phyloP scores from a whole-genome alignment of 2,797 vertebrate species.

The Salarias fasciatus region DNA sequence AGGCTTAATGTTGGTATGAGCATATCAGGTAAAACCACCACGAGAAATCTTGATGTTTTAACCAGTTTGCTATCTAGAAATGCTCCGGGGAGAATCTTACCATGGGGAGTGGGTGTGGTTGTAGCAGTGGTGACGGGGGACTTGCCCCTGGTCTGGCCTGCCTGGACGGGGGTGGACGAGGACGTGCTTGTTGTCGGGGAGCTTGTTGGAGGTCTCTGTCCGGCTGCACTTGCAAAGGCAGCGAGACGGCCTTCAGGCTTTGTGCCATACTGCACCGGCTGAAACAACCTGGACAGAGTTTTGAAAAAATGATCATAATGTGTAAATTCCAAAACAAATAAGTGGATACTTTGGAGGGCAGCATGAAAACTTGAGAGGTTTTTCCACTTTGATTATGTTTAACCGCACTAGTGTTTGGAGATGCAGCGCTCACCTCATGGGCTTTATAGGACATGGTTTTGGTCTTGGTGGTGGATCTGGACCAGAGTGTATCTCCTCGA shows the following conservation, averaged over 20 bases:
- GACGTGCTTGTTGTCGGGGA: conserved; percentile 65
- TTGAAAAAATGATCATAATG: not conserved
- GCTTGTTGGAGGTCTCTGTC: conserved; percentile 64
- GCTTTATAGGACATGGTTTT: conserved; percentile 89
- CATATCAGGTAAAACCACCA: no score
- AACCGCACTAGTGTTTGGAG: not conserved
- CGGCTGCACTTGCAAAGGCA: conserved; percentile 74
- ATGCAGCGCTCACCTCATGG: conserved; percentile 85
- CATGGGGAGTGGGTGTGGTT: conserved; percentile 81
- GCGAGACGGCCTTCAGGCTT: conserved; percentile 92
- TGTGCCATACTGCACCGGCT: conserved; percentile 91
- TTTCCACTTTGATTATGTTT: conserved; percentile 3
- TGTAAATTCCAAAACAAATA: not conserved
- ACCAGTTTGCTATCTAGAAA: not conserved
- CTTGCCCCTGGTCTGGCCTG: conserved; percentile 80
- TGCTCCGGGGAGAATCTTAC: conserved; percentile 73
- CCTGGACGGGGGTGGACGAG: conserved; percentile 73
- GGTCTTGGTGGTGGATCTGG: conserved; percentile 83
- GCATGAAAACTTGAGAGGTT: not conserved
- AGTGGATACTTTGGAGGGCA: conserved; percentile 6
- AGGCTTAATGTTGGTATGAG: conserved; percentile 22
- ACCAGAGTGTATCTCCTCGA: conserved; percentile 90
- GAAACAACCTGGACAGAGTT: conserved; percentile 85
- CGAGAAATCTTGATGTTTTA: conserved; percentile 12
- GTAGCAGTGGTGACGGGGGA: conserved; percentile 79